phyloP scores from a whole-genome alignment of 2,888 invertebrate species.

The Holacanthella duospinosa region DNA sequence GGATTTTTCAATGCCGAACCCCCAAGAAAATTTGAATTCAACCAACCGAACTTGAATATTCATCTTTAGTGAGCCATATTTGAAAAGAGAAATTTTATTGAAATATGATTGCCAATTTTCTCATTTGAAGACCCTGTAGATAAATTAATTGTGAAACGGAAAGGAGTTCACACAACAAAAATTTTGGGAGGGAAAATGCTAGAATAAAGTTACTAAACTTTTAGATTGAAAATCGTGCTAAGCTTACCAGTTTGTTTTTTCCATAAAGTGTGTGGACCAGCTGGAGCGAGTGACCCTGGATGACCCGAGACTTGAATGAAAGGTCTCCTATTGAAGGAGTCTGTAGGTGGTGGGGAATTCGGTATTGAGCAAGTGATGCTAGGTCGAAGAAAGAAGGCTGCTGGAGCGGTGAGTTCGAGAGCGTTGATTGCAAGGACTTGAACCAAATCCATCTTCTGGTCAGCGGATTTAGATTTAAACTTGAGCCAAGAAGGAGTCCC shows the following conservation, averaged over 20 bases:
- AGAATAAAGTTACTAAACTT: too few relatives aligned
- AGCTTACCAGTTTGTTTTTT: constrained; percentile 62
- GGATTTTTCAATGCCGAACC: too few relatives aligned
- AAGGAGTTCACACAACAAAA: too few relatives aligned
- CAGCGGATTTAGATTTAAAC: not conserved
- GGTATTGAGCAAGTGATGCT: not conserved
- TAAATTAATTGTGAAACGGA: too few relatives aligned
- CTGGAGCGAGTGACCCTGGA: constrained; percentile 82
- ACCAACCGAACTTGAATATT: too few relatives aligned
- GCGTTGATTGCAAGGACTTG: constrained; percentile 35
- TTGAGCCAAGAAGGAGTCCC: not conserved
- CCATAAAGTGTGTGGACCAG: constrained; percentile 86
- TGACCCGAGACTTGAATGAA: constrained; percentile 78
- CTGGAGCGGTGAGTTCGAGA: constrained; percentile 32
- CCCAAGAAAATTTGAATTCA: too few relatives aligned
- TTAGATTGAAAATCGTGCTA: too few relatives aligned
- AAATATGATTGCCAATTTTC: too few relatives aligned
- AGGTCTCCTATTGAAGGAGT: constrained; percentile 8
- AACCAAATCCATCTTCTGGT: constrained; percentile 23
- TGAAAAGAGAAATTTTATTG: too few relatives aligned
- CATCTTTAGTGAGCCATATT: too few relatives aligned
- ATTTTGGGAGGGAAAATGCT: too few relatives aligned
- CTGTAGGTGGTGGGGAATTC: not conserved
- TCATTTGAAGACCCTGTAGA: too few relatives aligned
- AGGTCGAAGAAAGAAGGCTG: constrained; percentile 21